A percentile compares a stretch with the other conserved stretches of the same genome.
These are phyloP conservation scores for Otolemur garnettii DNA, from an alignment of 2,113 vertebrate genomes.

Conservation along the genomic window DNA sequence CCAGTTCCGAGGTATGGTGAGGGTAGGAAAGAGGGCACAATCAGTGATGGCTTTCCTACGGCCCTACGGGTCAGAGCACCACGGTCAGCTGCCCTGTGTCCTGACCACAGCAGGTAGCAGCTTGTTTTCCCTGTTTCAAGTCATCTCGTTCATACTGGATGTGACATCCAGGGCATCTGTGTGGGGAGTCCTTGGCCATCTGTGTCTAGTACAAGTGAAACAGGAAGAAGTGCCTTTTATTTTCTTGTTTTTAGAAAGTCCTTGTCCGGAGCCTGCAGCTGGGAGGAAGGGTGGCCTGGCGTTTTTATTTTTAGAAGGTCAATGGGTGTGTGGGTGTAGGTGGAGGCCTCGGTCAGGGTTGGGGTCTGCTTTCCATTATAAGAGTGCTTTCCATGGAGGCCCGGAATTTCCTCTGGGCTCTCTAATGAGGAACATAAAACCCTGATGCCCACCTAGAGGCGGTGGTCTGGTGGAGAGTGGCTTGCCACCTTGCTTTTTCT, in stretches of 20 bases:
- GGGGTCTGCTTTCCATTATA: neutral
- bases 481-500: too few species aligned
- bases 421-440: neutral
- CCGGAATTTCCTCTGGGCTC: neutral
- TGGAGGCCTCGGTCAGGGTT: neutral
- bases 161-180: neutral
- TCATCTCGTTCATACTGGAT: neutral
- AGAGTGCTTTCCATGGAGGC: neutral
- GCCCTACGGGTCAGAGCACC: neutral
- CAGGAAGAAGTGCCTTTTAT: conserved; percentile 44
- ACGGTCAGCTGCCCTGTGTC: neutral
- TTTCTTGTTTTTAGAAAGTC: conserved; percentile 43
- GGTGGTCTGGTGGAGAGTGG: neutral
- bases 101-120: neutral
- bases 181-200: conserved; percentile 43
- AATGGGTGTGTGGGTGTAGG: neutral
- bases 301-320: conserved; percentile 20
- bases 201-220: conserved; percentile 26
- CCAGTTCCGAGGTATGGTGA: neutral
- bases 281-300: neutral
- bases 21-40: neutral
- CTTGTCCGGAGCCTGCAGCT: conserved; percentile 50
- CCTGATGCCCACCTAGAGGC: neutral
- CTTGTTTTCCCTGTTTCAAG: conserved; percentile 12
- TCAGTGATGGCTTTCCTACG: neutral